Base-by-base conservation (phyloP, 2,797 vertebrate species). In the Microctenopoma lineatum region DNA sequence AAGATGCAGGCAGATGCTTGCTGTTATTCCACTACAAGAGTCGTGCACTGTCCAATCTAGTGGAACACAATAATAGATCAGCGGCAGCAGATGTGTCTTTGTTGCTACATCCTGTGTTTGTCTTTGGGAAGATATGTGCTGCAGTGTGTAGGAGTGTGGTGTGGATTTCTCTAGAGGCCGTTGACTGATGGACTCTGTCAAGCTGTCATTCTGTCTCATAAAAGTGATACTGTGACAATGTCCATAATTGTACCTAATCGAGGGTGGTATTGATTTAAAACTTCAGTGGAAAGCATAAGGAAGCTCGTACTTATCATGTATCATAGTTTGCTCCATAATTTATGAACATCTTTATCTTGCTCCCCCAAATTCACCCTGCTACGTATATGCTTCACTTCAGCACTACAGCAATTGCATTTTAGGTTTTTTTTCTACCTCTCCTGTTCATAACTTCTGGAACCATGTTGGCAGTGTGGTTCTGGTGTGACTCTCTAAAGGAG, bases 261-360 rank as follows among this genome's bases (percentile, higher is more conserved):
- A 76, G 75, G 79, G 59, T n/a, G 48, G 41, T 90, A 91, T 92
- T 84, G 90, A 92, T 91, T 86, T 75, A 72, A 81, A 87, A 80
- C 73, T 73, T 78, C 13, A 62, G 57, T 50, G 56, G 73, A 63
- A 71, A 73, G 67, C 63, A 66, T 2, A 25, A 75, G 77, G 75
- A 87, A 80, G 81, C 61, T 57, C 46, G 51, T 6, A 51, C 73
- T 86, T 75, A 82, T 90, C 80, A 44, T 76, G 73, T 87, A 58
- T 84, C 77, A 53, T 45, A 72, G 55, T 77, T 75, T 70, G 60
- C 72, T 84, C 60, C 68, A 79, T 89, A 84, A 84, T 89, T 89
- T 81, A 90, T 89, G 75, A 87, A 66, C 26, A 14, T 16, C 64
- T 75, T 75, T 67, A 82, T 82, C 66, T 69, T 62, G 64, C 69